Evolutionary conservation across 2,888 invertebrate species (phyloP).

Genomic region (Teleogryllus oceanicus): DNA sequence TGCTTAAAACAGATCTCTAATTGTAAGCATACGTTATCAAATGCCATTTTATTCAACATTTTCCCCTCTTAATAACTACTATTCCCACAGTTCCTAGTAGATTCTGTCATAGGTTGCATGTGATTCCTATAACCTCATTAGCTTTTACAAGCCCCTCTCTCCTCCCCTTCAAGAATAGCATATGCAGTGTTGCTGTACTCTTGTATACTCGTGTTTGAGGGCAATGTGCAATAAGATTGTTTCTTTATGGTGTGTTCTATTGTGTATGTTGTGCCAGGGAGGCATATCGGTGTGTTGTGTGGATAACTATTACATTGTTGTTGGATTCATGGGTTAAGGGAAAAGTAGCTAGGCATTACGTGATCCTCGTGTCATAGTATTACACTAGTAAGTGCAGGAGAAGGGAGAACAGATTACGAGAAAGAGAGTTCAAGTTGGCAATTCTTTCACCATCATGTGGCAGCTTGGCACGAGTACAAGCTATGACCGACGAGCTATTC

Average conservation of each 20-base stretch:
- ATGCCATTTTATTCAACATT: slow-evolving; percentile 8
- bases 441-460: not conserved
- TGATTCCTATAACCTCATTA: not conserved
- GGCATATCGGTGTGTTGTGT: not conserved
- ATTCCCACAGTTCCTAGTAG: slow-evolving; percentile 18
- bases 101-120: not conserved
- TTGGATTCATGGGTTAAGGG: slow-evolving; percentile 10
- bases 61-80: not conserved
- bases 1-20: not conserved
- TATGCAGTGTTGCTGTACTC: slow-evolving; percentile 23
- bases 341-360: not conserved
- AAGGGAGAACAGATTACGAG: not conserved
- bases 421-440: not conserved
- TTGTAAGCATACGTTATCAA: not conserved
- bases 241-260: slow-evolving; percentile 5
- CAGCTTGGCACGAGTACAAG: not conserved
- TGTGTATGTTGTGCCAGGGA: slow-evolving; percentile 10
- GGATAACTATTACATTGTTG: not conserved
- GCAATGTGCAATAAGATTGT: slow-evolving; percentile 25
- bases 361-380: not conserved
- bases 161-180: not conserved
- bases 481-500: not conserved
- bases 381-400: not conserved
- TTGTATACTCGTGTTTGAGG: not conserved
- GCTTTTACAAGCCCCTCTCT: not conserved